phyloP scores from a whole-genome alignment of 2,888 invertebrate species.

The Ctena decussata region DNA sequence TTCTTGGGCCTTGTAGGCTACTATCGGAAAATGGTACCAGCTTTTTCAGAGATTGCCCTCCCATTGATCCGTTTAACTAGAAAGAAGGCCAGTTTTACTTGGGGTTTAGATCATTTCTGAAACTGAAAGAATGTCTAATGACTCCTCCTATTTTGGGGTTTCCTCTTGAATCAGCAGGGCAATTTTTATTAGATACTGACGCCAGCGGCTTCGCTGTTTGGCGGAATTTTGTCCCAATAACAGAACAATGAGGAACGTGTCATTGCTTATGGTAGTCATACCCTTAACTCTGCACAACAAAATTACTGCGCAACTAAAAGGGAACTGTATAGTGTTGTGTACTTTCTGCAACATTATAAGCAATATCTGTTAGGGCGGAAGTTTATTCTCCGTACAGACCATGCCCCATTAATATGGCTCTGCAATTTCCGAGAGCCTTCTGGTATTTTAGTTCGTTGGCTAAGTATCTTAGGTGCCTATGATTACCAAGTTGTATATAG shows the following conservation, averaged over 20 bases:
- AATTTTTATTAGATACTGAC: conserved; percentile 21
- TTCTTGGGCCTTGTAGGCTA: not conserved
- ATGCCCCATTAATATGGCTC: not conserved
- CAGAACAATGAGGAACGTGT: conserved; percentile 20
- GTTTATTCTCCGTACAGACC: conserved; percentile 11
- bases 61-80: not conserved
- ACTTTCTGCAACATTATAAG: conserved; percentile 20
- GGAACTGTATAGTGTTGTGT: conserved; percentile 12
- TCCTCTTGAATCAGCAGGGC: not conserved
- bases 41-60: conserved; percentile 6
- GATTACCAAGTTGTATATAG: not conserved
- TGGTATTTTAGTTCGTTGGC: not conserved
- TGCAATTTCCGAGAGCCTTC: not conserved
- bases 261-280: conserved; percentile 6
- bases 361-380: conserved; percentile 15
- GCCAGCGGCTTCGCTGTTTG: not conserved
- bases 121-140: not conserved
- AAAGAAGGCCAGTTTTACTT: conserved; percentile 12
- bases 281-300: conserved; percentile 6
- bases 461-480: not conserved
- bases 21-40: conserved; percentile 5
- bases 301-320: conserved; percentile 32
- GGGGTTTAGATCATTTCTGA: not conserved
- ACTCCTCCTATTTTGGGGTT: conserved; percentile 4
- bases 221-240: conserved; percentile 15